Conservation (phyloP, 2,797 vertebrate species). For the Intellagama lesueurii region DNA sequence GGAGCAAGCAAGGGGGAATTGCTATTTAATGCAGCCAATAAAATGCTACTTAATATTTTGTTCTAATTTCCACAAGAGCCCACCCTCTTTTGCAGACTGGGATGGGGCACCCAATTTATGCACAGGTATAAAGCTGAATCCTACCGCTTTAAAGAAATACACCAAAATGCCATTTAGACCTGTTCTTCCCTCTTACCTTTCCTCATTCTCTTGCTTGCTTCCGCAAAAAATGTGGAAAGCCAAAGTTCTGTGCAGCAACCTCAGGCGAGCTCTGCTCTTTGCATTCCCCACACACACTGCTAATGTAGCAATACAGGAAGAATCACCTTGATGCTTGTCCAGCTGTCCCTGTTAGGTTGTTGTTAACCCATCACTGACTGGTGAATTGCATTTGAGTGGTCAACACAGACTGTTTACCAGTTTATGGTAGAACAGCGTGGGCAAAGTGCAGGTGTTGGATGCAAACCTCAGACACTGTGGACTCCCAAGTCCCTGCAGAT, state of each 20-base stretch:
- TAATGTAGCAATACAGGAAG: constrained; percentile 62
- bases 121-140: background rate
- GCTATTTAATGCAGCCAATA: no score
- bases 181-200: constrained; percentile 74
- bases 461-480: no score
- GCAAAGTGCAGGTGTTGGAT: no score
- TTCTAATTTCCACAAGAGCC: background rate
- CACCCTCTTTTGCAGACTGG: background rate
- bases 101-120: background rate
- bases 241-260: constrained; percentile 28
- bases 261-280: constrained; percentile 51
- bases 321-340: constrained; percentile 70
- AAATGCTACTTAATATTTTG: background rate
- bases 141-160: background rate
- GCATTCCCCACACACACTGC: constrained; percentile 56
- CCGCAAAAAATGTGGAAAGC: constrained; percentile 46
- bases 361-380: constrained; percentile 75
- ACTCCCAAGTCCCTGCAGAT: no score
- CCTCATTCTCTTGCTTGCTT: constrained; percentile 69
- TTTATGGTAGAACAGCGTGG: background rate
- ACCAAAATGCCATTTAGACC: background rate
- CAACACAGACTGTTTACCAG: background rate
- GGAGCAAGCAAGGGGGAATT: no score
- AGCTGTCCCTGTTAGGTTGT: constrained; percentile 47
- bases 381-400: background rate